Percentiles rank a stretch among this genome's conserved stretches.
Conservation (phyloP, 1,140 invertebrate genomes). For the Microvelia longipes region DNA sequence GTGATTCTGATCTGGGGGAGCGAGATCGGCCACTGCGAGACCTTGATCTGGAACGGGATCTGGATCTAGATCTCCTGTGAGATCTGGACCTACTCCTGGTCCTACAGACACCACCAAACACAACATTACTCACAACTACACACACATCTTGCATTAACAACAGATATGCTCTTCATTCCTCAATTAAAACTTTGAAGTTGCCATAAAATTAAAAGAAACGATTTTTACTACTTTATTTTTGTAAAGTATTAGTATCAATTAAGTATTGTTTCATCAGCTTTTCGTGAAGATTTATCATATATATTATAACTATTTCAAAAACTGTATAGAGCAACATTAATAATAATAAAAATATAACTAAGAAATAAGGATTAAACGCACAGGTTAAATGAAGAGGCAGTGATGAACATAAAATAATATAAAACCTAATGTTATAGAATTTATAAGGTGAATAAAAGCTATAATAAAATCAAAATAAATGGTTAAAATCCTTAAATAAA, state of each 20-base stretch:
- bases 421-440: no score
- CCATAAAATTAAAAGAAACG: conserved; percentile 8
- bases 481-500: no score
- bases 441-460: no score
- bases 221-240: conserved; percentile 10
- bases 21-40: conserved; percentile 14
- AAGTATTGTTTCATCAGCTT: conserved; percentile 7
- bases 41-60: conserved; percentile 17
- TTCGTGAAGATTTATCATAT: no score
- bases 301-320: no score
- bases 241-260: conserved; percentile 6
- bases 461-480: no score
- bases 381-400: no score
- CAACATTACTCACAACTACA: conserved; percentile 13
- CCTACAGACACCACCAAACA: conserved; percentile 12
- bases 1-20: conserved; percentile 14
- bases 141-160: neutral
- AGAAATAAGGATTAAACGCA: no score
- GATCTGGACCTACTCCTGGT: conserved; percentile 20
- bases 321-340: no score
- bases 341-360: no score
- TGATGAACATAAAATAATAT: no score
- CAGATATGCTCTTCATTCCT: conserved; percentile 5
- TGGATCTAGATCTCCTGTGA: conserved; percentile 16
- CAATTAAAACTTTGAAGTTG: conserved; percentile 8